Base-by-base conservation (phyloP, 2,113 vertebrate genomes). In the Tricholaema leucomelas region DNA sequence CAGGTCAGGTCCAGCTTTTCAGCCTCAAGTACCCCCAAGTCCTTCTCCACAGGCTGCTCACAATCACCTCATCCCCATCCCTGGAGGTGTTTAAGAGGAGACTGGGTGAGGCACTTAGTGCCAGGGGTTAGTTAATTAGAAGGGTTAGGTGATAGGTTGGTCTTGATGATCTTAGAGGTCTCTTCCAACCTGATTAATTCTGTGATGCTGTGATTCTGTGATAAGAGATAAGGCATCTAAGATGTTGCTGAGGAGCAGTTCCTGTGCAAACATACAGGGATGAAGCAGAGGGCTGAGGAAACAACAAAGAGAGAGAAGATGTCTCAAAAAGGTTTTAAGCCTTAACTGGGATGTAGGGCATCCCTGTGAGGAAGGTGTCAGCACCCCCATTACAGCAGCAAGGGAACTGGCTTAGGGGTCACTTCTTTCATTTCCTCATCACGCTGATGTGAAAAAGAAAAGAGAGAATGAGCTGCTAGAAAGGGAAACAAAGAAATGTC, bases 351-450 rank as follows among this genome's bases (percentile, higher is more conserved):
- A 85, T 63, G 64, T 40, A 90, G 65, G 78, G 12, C 85, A 73
- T 48, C 55, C 36, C 42, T 73, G 85, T 44, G 72, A 91, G 44
- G 40, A 65, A 75, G 77, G 40, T 15, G 9, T 27, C 72, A 60
- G 87, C 85, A 93, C 60, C 69, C 71, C 50, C 30, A 20, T 48
- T 83, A 73, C 92, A 93, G 70, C 75, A 78, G 56, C 40, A 59
- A 30, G 55, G 60, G 50, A 81, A 86, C 87, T 94, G 81, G 63
- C 90, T 78, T 21, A 90, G 58, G 78, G 83, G 72, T 87, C 90
- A 83, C 46, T 83, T 92, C 86, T 92, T 91, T 87, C 61, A 81
- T 91, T 95, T 90, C 48, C 58, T 95, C 71, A 73, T 46, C 58
- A 38, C 48, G 64, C 77, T 88, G 71, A 78, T 91, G 87, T 91